Base-by-base conservation (phyloP, 2,888 invertebrate species). In the Acanthosoma haemorrhoidale region DNA sequence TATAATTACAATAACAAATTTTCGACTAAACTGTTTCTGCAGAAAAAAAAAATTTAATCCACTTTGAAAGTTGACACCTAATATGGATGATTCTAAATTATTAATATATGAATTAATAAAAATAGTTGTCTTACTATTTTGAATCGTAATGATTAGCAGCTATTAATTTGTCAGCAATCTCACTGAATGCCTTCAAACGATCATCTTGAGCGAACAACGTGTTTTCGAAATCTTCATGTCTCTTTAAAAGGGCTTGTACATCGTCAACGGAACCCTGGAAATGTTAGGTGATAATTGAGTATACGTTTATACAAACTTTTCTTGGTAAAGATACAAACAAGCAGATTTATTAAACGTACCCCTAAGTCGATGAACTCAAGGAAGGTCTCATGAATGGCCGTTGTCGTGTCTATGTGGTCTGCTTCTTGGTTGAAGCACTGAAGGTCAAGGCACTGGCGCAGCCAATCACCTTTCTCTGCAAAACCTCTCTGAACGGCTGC, bases 381-480 rank as follows among this genome's bases (percentile, higher is more conserved):
- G 81, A 94, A 96, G 0, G 95, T 94, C 79, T 95, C 91, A 79
- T 98, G 96, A 15, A 94, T 92, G 68, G 93, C 92, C 61, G 94
- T 94, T 11, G 92, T 90, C 0, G 97, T 95, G 81, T 98, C 97
- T 74, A 98, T 93, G 79, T 96, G 93, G 79, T 98, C 97, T 0
- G 96, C 96, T 80, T 98, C 98, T 39, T 94, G 88, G 81, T 95
- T 95, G 82, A 96, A 96, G 74, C 90, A 86, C 81, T 94, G 95
- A 71, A 97, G 82, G 76, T 96, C 92, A 34, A 94, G 86, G 74
- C 93, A 89, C 79, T 97, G 94, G 76, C 90, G 87, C 70, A 97
- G 81, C 84, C 91, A 89, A 59, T 88, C 87, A 69, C 94, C 90
- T 78, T 96, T 95, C 70, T 90, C 88, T 59, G 86, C 81, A 94